These are phyloP conservation scores for Lepidochitona cinerea DNA, from an alignment of 2,888 invertebrate genomes.

Conservation along the genomic window DNA sequence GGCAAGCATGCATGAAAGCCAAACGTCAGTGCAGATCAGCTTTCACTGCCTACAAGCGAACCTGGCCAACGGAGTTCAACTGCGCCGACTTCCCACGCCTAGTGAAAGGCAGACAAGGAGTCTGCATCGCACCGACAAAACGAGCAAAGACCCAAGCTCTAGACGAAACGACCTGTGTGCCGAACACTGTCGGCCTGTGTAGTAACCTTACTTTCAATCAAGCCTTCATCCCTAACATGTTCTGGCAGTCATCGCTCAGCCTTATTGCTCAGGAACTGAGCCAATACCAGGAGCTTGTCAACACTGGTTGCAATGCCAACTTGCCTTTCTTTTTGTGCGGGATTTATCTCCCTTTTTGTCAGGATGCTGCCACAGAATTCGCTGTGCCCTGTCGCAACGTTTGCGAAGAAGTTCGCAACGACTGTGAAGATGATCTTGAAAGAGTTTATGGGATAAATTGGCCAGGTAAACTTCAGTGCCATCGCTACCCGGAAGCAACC, in stretches of 20 bases:
- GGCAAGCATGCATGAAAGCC: conserved; percentile 42
- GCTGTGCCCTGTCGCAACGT: conserved; percentile 52
- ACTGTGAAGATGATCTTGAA: conserved; percentile 35
- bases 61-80: conserved; percentile 39
- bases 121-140: conserved; percentile 10
- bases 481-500: conserved; percentile 39
- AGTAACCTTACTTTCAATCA: conserved; percentile 36
- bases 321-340: conserved; percentile 53
- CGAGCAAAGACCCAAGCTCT: background rate
- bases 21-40: conserved; percentile 34
- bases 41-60: conserved; percentile 32
- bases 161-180: conserved; percentile 37
- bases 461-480: conserved; percentile 61
- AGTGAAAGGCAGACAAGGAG: background rate
- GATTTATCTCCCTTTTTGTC: conserved; percentile 51
- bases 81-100: conserved; percentile 13
- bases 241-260: conserved; percentile 34
- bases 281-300: conserved; percentile 41
- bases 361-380: conserved; percentile 29
- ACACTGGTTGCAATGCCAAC: conserved; percentile 41
- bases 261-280: conserved; percentile 33
- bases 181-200: conserved; percentile 47
- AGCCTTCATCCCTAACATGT: conserved; percentile 57
- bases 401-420: conserved; percentile 41
- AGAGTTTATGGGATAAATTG: conserved; percentile 46